Conservation (phyloP, 2,888 invertebrate genomes). For the Spilarctia lutea region DNA sequence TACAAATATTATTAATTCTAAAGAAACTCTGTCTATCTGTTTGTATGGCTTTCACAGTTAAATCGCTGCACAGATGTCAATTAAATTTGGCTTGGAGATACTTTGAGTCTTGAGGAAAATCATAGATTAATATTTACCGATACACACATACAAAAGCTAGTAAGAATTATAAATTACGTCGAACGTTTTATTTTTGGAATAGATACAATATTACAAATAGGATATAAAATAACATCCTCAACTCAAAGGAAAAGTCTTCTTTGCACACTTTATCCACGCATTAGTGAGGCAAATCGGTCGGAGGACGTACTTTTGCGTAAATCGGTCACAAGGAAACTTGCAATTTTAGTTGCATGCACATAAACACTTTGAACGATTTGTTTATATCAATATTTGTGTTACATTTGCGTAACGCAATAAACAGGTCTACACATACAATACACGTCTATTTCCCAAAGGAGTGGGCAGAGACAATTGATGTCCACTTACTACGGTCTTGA, state of each 20-base stretch:
- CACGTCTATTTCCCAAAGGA: too few species aligned
- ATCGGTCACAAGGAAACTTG: conserved; percentile 59
- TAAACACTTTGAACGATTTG: conserved; percentile 40
- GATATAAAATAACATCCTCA: conserved; percentile 23
- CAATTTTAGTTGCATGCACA: conserved; percentile 62
- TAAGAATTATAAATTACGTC: background rate
- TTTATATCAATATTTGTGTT: conserved; percentile 23
- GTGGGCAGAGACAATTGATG: too few species aligned
- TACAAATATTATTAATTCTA: too few species aligned
- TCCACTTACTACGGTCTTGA: too few species aligned
- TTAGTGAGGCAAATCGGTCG: conserved; percentile 52
- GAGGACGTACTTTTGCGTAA: conserved; percentile 67
- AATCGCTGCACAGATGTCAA: too few species aligned
- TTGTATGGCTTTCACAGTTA: too few species aligned
- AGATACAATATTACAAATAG: too few species aligned
- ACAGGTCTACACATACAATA: background rate
- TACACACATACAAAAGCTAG: too few species aligned
- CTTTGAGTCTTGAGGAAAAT: too few species aligned
- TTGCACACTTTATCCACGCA: conserved; percentile 41
- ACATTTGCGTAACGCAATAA: background rate
- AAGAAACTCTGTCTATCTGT: too few species aligned
- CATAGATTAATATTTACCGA: too few species aligned
- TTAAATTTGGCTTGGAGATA: too few species aligned
- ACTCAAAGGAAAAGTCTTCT: conserved; percentile 42
- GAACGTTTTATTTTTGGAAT: background rate